Percentiles rank a stretch among this genome's conserved stretches.
Evolutionary conservation across 2,888 invertebrate species (phyloP).

Genomic region (Lamproptera curius): DNA sequence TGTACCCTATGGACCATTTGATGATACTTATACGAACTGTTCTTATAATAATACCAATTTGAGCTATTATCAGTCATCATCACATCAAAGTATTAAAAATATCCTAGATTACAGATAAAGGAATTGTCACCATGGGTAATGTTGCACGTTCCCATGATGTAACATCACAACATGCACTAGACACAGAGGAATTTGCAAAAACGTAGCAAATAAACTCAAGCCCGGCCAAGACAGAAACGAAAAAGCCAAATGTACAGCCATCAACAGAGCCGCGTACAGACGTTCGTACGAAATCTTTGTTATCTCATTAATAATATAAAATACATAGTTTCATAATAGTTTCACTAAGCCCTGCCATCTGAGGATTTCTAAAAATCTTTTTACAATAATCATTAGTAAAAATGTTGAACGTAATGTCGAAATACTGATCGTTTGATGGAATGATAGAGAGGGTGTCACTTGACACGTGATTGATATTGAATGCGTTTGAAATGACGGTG

Average conservation of each 20-base stretch:
- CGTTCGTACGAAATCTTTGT: constrained; percentile 34
- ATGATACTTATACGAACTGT: background rate
- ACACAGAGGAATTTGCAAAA: constrained; percentile 38
- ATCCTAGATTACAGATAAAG: constrained; percentile 7
- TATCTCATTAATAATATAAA: constrained; percentile 34
- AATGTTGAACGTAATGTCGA: constrained; percentile 11
- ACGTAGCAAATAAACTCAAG: constrained; percentile 64
- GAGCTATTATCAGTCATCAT: constrained; percentile 7
- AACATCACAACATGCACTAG: constrained; percentile 56
- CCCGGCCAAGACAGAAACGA: constrained; percentile 61
- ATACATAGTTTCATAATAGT: constrained; percentile 41
- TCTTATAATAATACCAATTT: background rate
- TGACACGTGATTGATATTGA: constrained; percentile 25
- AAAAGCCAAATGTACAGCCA: constrained; percentile 64
- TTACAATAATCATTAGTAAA: constrained; percentile 29
- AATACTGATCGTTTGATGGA: constrained; percentile 28
- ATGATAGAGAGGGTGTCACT: constrained; percentile 26
- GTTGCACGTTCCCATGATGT: constrained; percentile 14
- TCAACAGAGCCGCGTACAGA: constrained; percentile 45
- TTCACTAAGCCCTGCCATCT: constrained; percentile 68
- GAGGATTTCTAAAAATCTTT: constrained; percentile 60
- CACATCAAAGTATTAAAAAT: constrained; percentile 5
- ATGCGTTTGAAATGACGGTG: constrained; percentile 40
- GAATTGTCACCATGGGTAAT: constrained; percentile 10
- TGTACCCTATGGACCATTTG: constrained; percentile 77